phyloP scores from a whole-genome alignment of 2,797 vertebrate genomes.

The Rhynchonycteris naso region DNA sequence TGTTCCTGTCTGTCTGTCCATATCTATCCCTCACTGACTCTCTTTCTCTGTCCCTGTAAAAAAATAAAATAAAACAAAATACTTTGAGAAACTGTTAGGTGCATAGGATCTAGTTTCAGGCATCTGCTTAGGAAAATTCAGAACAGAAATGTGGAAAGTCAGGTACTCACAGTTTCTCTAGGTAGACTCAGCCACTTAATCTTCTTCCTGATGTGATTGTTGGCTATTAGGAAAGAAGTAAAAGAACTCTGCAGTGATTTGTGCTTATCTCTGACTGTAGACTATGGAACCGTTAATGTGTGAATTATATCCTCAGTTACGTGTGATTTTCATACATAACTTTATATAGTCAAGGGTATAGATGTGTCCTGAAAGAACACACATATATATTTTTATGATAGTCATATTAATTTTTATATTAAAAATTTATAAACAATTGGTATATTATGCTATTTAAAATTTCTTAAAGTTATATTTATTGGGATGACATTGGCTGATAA shows the following conservation, averaged over 20 bases:
- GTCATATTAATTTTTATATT: no score
- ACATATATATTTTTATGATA: no score
- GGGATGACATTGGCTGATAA: no score
- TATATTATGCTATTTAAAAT: no score
- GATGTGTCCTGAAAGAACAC: no score
- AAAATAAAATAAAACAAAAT: no score
- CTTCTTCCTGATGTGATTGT: not conserved
- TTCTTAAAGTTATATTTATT: no score
- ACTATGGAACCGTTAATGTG: not conserved
- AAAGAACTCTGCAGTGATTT: not conserved
- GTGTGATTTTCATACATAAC: not conserved
- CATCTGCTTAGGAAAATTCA: not conserved
- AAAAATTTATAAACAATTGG: no score
- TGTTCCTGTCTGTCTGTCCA: no score
- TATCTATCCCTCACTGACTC: no score
- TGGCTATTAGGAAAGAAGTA: not conserved
- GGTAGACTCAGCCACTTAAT: not conserved
- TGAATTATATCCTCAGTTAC: not conserved
- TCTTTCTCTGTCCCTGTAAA: no score
- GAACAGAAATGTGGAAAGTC: not conserved
- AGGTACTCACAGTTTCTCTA: not conserved
- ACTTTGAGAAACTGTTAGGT: no score
- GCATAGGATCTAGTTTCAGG: not conserved
- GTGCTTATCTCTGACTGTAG: not conserved
- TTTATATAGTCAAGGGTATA: not conserved